phyloP scores from a whole-genome alignment of 2,797 vertebrate genomes.

The Pitangus sulphuratus region DNA sequence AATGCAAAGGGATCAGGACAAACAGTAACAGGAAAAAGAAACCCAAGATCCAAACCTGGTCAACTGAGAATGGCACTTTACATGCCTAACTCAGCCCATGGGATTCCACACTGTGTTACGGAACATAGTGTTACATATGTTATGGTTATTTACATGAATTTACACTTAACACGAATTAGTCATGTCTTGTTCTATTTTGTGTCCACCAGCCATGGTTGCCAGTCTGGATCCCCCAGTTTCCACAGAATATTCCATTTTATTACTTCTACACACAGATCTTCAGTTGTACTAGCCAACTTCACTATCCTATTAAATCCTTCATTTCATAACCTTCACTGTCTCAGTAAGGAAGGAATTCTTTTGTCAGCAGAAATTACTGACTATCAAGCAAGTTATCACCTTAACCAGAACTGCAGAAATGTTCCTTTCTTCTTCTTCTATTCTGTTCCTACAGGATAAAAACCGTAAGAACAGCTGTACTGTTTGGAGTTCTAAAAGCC shows the following conservation, averaged over 20 bases:
- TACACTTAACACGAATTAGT: not conserved
- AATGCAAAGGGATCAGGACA: not conserved
- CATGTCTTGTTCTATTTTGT: not conserved
- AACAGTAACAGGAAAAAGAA: not conserved
- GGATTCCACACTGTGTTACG: not conserved
- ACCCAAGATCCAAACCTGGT: not conserved
- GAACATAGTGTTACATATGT: not conserved
- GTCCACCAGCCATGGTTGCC: not conserved
- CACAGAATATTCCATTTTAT: not conserved
- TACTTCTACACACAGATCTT: not conserved
- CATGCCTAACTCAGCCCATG: accelerated
- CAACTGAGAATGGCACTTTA: not conserved
- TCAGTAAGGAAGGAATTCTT: not conserved
- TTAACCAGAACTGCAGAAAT: not conserved
- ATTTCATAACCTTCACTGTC: not conserved
- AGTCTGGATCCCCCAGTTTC: not conserved
- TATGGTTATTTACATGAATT: not conserved
- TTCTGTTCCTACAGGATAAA: not conserved
- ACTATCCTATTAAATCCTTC: not conserved
- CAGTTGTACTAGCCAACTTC: not conserved
- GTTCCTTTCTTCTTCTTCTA: not conserved
- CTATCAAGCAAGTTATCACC: not conserved
- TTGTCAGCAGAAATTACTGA: not conserved
- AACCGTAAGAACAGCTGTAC: not conserved
- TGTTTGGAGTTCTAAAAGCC: not conserved